Base-by-base conservation (phyloP, 53 echinoderm and acorn worm species). In the Echinarachnius parma region DNA sequence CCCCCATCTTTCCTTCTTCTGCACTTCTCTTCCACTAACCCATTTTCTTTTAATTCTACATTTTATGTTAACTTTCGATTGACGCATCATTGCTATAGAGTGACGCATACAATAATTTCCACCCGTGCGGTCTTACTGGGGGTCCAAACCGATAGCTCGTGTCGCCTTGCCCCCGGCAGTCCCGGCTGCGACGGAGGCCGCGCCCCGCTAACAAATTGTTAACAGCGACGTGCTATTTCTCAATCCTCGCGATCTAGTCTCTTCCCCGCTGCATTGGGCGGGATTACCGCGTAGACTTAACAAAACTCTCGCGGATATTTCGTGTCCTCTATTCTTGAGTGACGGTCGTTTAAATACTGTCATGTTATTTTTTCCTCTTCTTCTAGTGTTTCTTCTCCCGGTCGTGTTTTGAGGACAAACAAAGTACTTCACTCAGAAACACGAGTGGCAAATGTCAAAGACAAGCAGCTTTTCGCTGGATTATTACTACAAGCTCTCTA, bases 301-400 rank as follows among this genome's bases (percentile, higher is more conserved):
- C 42, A 9, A 7, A 13, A 13, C 42, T 7, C 42, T 39, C 42
- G 42, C 7, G 7, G 42, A 9, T 39, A 7, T 9, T 13, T 39
- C 42, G 7, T 13, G 7, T 13, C 42, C 7, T 13, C 42, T 13
- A 13, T 13, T 7, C 13, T 48, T 66, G 66, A 66, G 66, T 66
- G 66, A 66, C 66, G 47, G 47, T 28, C 66, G 66, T 66, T 66
- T 66, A 66, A 48, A 48, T n/a, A n/a, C n/a, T n/a, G n/a, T n/a
- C n/a, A n/a, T n/a, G n/a, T n/a, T n/a, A n/a, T n/a, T 66, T 66
- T 66, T 66, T 33, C 50, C 25, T 7, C 46, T 64, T 44, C n/a
- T n/a, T n/a, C n/a, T n/a, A n/a, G n/a, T n/a, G n/a, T n/a, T n/a
- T n/a, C n/a, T n/a, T n/a, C n/a, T n/a, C n/a, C n/a, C n/a, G n/a